Percentiles rank a stretch among this genome's conserved stretches.
phyloP scores from a whole-genome alignment of 30 jellyfish, hydroid and myxozoan genomes.

The Clytia hemisphaerica region DNA sequence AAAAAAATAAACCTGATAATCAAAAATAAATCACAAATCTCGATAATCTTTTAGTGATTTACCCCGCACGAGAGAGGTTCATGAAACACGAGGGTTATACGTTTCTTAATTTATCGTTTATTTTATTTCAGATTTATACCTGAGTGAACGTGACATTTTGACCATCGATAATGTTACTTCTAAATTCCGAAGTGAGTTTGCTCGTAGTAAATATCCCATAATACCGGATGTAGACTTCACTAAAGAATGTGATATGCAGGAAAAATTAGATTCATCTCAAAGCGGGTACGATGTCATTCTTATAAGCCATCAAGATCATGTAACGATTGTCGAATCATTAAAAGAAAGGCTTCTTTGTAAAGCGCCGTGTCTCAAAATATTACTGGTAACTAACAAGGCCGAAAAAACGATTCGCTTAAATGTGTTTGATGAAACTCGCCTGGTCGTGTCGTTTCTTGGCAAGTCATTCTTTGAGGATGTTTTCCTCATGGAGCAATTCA shows the following conservation, averaged over 20 bases:
- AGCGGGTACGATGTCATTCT: constrained; percentile 37
- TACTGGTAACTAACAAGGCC: constrained; percentile 23
- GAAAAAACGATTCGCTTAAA: constrained; percentile 44
- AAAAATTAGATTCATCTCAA: neutral
- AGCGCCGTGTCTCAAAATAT: constrained; percentile 38
- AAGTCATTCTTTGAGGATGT: constrained; percentile 21
- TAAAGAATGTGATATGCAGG: constrained; percentile 1
- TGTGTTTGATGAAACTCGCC: constrained; percentile 45
- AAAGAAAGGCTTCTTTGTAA: constrained; percentile 13
- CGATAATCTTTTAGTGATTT: too few relatives aligned
- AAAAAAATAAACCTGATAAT: too few relatives aligned
- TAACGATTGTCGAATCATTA: constrained; percentile 16
- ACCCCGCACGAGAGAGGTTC: too few relatives aligned
- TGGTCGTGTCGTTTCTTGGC: constrained; percentile 68
- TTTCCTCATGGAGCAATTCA: constrained; percentile 55
- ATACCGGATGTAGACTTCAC: constrained; percentile 20
- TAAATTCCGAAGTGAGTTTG: constrained; percentile 46
- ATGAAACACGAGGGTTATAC: too few relatives aligned
- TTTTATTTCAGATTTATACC: too few relatives aligned
- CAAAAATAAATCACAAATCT: too few relatives aligned
- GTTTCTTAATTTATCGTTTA: too few relatives aligned
- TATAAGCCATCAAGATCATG: constrained; percentile 35
- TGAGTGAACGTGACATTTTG: too few relatives aligned
- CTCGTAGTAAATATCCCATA: constrained; percentile 18
- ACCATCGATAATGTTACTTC: constrained; percentile 29